A percentile compares a stretch with the other conserved stretches of the same genome.
Evolutionary conservation across 2,113 vertebrate species (phyloP).

Genomic region (Philantomba maxwellii): DNA sequence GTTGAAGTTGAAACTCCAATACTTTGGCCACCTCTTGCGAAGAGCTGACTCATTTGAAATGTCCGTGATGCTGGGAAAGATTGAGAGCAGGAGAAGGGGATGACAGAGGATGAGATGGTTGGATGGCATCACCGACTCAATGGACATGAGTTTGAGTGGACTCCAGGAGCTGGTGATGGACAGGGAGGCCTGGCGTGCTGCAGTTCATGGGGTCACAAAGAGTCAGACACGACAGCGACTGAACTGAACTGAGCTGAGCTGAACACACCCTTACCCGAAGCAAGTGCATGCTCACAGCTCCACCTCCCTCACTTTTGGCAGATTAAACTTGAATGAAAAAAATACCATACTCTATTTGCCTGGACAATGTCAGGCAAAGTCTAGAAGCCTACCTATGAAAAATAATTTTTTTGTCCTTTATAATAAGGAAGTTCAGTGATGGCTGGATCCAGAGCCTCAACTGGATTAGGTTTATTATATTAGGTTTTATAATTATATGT

Average conservation of each 20-base stretch:
- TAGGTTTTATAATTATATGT: not conserved
- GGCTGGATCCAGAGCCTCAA: not conserved
- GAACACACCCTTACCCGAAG: not conserved
- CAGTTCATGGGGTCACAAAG: not conserved
- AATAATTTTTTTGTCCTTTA: not conserved
- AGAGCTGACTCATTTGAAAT: not conserved
- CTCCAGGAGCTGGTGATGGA: not conserved
- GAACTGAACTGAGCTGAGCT: not conserved
- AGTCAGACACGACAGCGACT: not conserved
- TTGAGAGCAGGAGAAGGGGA: not conserved
- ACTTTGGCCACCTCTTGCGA: not conserved
- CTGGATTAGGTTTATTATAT: not conserved
- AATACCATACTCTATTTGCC: not conserved
- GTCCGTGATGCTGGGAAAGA: not conserved
- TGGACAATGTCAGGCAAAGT: not conserved
- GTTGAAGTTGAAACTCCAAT: not conserved
- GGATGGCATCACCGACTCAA: not conserved
- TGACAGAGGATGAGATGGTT: not conserved
- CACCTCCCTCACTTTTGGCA: not conserved
- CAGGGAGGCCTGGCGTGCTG: not conserved
- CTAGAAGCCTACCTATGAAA: not conserved
- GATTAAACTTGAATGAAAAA: not conserved
- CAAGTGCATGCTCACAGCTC: not conserved
- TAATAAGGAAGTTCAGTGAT: not conserved
- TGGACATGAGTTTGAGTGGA: not conserved